Percentiles rank a stretch among this genome's conserved stretches.
Evolutionary conservation across 2,797 vertebrate species (phyloP).

Genomic region (Propithecus deckenii): DNA sequence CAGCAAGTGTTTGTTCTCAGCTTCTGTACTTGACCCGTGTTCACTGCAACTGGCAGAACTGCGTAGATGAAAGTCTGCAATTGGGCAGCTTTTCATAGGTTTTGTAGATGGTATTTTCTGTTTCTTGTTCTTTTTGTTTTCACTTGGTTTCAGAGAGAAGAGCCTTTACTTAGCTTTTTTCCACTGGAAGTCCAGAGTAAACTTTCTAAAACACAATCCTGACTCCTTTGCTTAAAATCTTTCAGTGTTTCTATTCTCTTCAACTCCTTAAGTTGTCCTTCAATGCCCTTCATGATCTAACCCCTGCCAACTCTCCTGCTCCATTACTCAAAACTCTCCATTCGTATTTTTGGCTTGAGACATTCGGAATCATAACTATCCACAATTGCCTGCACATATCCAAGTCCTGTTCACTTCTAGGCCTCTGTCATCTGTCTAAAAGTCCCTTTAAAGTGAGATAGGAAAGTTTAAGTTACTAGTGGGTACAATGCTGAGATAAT

Average conservation of each 20-base stretch:
- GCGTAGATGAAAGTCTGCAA: background rate
- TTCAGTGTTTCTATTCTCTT: background rate
- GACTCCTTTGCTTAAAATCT: background rate
- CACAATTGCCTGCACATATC: background rate
- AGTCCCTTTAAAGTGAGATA: slow-evolving; percentile 47
- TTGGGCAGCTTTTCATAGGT: background rate
- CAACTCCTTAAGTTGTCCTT: background rate
- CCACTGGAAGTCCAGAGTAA: background rate
- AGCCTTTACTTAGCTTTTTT: background rate
- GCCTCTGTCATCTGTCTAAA: background rate
- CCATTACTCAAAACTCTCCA: background rate
- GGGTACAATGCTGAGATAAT: slow-evolving; percentile 78
- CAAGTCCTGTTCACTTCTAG: background rate
- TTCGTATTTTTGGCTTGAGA: background rate
- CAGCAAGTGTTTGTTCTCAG: background rate
- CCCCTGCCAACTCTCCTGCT: background rate
- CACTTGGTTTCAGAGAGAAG: background rate
- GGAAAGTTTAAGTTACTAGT: slow-evolving; percentile 80
- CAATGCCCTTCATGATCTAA: background rate
- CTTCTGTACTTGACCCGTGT: background rate
- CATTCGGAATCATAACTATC: background rate
- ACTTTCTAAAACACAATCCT: background rate
- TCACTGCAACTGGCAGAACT: background rate
- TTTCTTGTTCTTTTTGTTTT: background rate
- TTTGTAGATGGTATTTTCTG: background rate